Evolutionary conservation across 2,797 vertebrate species (phyloP), one percentile per base, ranked within the genome.

Genomic region (Acrossocheilus wenchowensis): DNA sequence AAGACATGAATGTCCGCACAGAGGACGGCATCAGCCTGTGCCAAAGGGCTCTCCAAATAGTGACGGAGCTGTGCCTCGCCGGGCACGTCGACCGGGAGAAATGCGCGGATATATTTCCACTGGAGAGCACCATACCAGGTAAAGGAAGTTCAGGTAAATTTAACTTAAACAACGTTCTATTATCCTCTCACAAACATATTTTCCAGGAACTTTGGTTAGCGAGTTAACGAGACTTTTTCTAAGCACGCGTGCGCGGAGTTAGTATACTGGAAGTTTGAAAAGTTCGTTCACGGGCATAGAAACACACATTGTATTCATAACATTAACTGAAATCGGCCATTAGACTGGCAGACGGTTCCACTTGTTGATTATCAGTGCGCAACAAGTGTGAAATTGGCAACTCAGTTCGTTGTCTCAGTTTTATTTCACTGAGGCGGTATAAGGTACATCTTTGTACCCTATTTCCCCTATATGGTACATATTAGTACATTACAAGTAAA

Each of bases 1-100:
- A 92, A 95, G 95, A 95, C 94, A 98, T 98, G 97, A 97, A 96
- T 92, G 96, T 97, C 94, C 94, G 95, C 84, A 93, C 94, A 88
- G 97, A 97, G 92, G 96, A 98, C 95, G 94, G 96, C 85, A 93
- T 97, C 92, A 97, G 96, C 94, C 91, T 99, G 93, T 99, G 98
- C 95, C 97, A 98, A 90, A 97, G 97, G 94, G 98, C 98, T 88
- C 95, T 99, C 89, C 97, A 97, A 88, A 98, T 99, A 92, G 95
- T 99, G 62, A 97, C 97, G 84, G 98, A 99, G 94, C 97, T 99
- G 75, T 99, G 98, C 92, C 96, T 98, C 85, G 95, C 97, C 45
- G 98, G 97, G 86, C 96, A 97, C 91, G 97, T 98, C 88, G 97
- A 98, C 90, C 93, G 96, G 92, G 97, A 98, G 91, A 97, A 97